Percentiles rank a stretch among this genome's conserved stretches.
Evolutionary conservation across 1,140 invertebrate genomes (phyloP).

Genomic region (Anastrepha ludens): DNA sequence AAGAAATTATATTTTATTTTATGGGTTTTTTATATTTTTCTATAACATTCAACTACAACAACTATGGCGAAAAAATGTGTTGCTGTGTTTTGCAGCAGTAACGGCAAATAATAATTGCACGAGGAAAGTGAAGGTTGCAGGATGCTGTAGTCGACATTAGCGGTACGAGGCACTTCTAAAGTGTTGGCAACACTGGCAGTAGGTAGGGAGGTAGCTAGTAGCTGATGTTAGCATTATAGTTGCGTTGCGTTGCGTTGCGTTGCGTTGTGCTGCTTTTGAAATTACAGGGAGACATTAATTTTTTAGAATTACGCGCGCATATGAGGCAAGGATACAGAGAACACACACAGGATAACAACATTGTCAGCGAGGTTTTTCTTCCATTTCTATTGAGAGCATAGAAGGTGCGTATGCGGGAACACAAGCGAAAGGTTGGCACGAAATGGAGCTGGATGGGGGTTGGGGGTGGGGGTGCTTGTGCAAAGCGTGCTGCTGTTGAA

Average conservation of each 20-base stretch:
- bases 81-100: neutral
- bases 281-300: constrained; percentile 72
- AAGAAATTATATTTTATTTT: constrained; percentile 54
- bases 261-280: constrained; percentile 59
- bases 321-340: constrained; percentile 22
- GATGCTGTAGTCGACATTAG: constrained; percentile 35
- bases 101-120: constrained; percentile 37
- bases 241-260: constrained; percentile 17
- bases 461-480: neutral
- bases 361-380: neutral
- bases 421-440: neutral
- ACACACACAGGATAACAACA: neutral
- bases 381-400: constrained; percentile 45
- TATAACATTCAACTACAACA: constrained; percentile 44
- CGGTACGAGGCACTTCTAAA: neutral
- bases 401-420: constrained; percentile 48
- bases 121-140: constrained; percentile 50
- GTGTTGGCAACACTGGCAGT: neutral
- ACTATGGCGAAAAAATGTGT: neutral
- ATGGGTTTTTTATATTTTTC: constrained; percentile 52
- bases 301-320: constrained; percentile 62
- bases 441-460: neutral
- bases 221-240: constrained; percentile 19
- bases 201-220: neutral
- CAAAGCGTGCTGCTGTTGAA: neutral